Conservation (phyloP, 2,888 invertebrate genomes). For the Alitta virens region DNA sequence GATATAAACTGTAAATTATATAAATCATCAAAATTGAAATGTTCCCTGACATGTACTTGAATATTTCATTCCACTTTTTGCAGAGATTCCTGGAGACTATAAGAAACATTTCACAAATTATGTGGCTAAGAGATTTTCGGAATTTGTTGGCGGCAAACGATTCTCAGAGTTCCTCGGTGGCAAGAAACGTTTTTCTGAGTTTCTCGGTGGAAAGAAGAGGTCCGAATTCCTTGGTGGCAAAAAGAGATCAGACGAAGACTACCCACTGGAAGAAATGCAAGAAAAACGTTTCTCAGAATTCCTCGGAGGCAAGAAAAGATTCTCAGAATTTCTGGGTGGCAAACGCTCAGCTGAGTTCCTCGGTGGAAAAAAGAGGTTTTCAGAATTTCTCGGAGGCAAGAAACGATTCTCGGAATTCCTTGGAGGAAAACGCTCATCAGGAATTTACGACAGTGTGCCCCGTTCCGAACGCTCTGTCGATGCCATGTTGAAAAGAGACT, state of each 20-base stretch:
- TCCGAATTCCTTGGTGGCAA: slow-evolving; percentile 18
- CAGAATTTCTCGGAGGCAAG: not conserved
- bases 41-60: not conserved
- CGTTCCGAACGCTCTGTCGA: not conserved
- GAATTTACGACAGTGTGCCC: too few relatives aligned
- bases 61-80: not conserved
- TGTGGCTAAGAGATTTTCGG: slow-evolving; percentile 22
- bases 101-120: slow-evolving; percentile 11
- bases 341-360: slow-evolving; percentile 17
- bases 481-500: slow-evolving; percentile 3
- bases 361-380: slow-evolving; percentile 7
- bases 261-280: slow-evolving; percentile 13
- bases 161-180: slow-evolving; percentile 26
- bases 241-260: slow-evolving; percentile 20
- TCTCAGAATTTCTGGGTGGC: slow-evolving; percentile 16
- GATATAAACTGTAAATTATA: too few relatives aligned
- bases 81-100: slow-evolving; percentile 11
- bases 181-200: slow-evolving; percentile 24
- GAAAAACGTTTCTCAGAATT: slow-evolving; percentile 25
- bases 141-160: slow-evolving; percentile 21
- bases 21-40: too few relatives aligned
- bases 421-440: not conserved
- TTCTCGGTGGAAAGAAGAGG: slow-evolving; percentile 21
- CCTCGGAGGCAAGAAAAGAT: slow-evolving; percentile 23
- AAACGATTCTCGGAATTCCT: slow-evolving; percentile 16